Evolutionary conservation across 2,888 invertebrate species (phyloP).

Genomic region (Pammene fasciana): DNA sequence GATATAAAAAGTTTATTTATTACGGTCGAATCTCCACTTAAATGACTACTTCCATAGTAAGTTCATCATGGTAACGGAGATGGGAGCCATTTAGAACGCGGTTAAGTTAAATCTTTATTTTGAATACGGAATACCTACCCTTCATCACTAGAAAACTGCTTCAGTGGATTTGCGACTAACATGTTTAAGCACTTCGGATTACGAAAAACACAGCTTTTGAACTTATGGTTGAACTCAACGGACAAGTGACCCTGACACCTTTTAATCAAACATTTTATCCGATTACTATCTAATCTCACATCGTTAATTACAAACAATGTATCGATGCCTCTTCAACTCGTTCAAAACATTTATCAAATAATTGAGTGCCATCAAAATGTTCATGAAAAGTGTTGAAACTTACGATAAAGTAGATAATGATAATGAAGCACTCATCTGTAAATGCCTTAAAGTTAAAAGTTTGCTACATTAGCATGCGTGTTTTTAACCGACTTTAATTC

Average conservation of each 20-base stretch:
- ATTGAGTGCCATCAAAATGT: not conserved
- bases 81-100: no score
- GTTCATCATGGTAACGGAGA: no score
- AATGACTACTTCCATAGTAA: no score
- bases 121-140: no score
- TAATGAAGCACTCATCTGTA: not conserved
- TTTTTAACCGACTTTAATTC: no score
- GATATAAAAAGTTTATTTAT: no score
- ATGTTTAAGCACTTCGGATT: not conserved
- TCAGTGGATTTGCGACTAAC: not conserved
- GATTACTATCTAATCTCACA: constrained; percentile 13
- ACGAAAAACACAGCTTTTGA: constrained; percentile 6
- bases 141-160: not conserved
- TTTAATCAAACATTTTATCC: constrained; percentile 8
- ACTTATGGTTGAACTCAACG: not conserved
- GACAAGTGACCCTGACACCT: constrained; percentile 4
- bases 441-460: not conserved
- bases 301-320: constrained; percentile 18
- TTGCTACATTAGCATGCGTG: no score
- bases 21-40: no score
- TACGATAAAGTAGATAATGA: no score
- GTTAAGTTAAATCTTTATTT: no score
- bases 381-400: no score
- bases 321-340: constrained; percentile 3
- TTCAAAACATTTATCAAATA: constrained; percentile 19